Base-by-base conservation (phyloP, 92 coral and sea anemone genomes). In the Desmophyllum pertusum region DNA sequence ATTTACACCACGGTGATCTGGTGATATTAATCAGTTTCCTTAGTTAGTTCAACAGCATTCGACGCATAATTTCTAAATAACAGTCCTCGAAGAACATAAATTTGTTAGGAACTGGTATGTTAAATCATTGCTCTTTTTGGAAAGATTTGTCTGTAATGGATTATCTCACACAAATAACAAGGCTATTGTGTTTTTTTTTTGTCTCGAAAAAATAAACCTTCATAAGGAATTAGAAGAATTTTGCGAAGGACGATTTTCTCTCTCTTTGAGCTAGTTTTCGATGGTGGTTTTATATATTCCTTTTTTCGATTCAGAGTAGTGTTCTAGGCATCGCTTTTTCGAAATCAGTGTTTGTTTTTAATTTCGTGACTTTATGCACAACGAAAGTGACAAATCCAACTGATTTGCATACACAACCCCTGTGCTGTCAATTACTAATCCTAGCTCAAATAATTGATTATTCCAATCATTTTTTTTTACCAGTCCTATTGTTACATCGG, bases 301-400 rank as follows among this genome's bases (percentile, higher is more conserved):
- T n/a, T n/a, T n/a, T n/a, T 33, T 21, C 35, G 65, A 25, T 29
- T 1, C 25, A 29, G 35, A 8, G 8, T 59, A 27, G 35, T 14
- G 3, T 23, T 7, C 15, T 10, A 59, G 33, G 17, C 71, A 66
- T 66, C 70, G 70, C 40, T 65, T 65, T 65, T 35, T 36, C 41
- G 0, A 65, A 65, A 31, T 65, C 38, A 66, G 11, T 36, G 71
- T 13, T 67, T 37, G 9, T 27, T 51, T 51, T 11, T 21, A 43
- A 52, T 35, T 75, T 52, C 64, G 48, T 52, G 79, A 38, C 59
- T 77, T 77, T 59, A 77, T 57, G 81, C 70, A 57, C 25, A 77
- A 57, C 36, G n/a, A 57, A 25, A 57, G 18, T 61, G 48, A 77
- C 52, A 37, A 39, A 41, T 17, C 36, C 37, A 18, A n/a, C 70